These are phyloP conservation scores for Philereme vetulata DNA, from an alignment of 2,888 invertebrate genomes.

Conservation along the genomic window DNA sequence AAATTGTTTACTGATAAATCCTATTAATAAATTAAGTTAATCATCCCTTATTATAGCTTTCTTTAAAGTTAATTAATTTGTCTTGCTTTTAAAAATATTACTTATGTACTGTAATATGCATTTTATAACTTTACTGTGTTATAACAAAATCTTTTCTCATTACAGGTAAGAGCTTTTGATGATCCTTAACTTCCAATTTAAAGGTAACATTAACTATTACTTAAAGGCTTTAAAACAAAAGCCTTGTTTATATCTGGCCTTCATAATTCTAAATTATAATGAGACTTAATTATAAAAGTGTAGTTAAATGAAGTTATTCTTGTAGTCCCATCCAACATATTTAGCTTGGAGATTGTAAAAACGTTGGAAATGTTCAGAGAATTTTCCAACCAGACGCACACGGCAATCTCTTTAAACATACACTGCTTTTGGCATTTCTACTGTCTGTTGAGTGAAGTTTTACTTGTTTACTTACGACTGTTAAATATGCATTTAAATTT, in stretches of 20 bases:
- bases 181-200: conserved; percentile 19
- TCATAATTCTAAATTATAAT: conserved; percentile 41
- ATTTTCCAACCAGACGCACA: conserved; percentile 40
- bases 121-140: not conserved
- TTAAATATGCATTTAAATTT: conserved; percentile 80
- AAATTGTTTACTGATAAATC: conserved; percentile 50
- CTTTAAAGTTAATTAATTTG: conserved; percentile 45
- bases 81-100: conserved; percentile 5
- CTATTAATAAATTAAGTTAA: conserved; percentile 45
- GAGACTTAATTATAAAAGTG: conserved; percentile 29
- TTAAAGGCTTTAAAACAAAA: conserved; percentile 40
- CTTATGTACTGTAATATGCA: not conserved
- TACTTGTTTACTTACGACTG: conserved; percentile 76
- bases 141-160: conserved; percentile 36
- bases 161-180: conserved; percentile 49
- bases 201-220: conserved; percentile 46
- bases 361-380: conserved; percentile 33
- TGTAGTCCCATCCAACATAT: conserved; percentile 6
- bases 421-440: conserved; percentile 46
- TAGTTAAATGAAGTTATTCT: conserved; percentile 30
- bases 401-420: conserved; percentile 55
- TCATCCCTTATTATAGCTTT: conserved; percentile 35
- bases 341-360: conserved; percentile 22
- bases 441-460: conserved; percentile 56
- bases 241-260: conserved; percentile 40